Percentiles rank a stretch among this genome's conserved stretches.
phyloP scores from a whole-genome alignment of 2,888 invertebrate species.

The Agrochola circellaris region DNA sequence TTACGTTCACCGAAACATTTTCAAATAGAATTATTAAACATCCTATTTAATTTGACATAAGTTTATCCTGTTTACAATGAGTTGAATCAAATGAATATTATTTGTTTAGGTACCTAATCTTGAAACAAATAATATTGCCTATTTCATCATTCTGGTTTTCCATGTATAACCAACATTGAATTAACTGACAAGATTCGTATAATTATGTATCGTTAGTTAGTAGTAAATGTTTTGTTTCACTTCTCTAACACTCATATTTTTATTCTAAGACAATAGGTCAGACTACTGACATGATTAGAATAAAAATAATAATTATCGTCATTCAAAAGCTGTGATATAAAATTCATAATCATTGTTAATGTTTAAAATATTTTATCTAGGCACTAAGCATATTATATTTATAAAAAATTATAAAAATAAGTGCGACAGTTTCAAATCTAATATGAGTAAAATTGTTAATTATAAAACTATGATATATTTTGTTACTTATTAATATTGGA shows the following conservation, averaged over 20 bases:
- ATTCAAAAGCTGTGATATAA: conserved; percentile 72
- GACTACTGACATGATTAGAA: conserved; percentile 20
- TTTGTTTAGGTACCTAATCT: conserved; percentile 1
- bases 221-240: conserved; percentile 26
- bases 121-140: conserved; percentile 11
- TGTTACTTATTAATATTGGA: conserved; percentile 19
- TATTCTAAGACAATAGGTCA: conserved; percentile 12
- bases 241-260: conserved; percentile 2
- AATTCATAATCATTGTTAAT: conserved; percentile 70
- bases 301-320: conserved; percentile 40
- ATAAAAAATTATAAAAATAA: not conserved
- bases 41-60: conserved; percentile 29
- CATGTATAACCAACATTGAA: not conserved
- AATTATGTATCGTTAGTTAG: conserved; percentile 6
- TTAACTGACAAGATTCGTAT: conserved; percentile 15
- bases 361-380: conserved; percentile 39
- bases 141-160: conserved; percentile 6
- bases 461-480: conserved; percentile 12
- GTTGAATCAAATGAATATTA: conserved; percentile 3
- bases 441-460: conserved; percentile 16
- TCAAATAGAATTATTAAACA: conserved; percentile 7
- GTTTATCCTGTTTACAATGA: conserved; percentile 3
- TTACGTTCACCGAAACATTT: conserved; percentile 28
- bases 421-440: conserved; percentile 12
- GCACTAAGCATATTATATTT: conserved; percentile 27